These are phyloP conservation scores for Lytechinus pictus DNA, from an alignment of 35 echinoderm and acorn worm species.

Conservation along the genomic window DNA sequence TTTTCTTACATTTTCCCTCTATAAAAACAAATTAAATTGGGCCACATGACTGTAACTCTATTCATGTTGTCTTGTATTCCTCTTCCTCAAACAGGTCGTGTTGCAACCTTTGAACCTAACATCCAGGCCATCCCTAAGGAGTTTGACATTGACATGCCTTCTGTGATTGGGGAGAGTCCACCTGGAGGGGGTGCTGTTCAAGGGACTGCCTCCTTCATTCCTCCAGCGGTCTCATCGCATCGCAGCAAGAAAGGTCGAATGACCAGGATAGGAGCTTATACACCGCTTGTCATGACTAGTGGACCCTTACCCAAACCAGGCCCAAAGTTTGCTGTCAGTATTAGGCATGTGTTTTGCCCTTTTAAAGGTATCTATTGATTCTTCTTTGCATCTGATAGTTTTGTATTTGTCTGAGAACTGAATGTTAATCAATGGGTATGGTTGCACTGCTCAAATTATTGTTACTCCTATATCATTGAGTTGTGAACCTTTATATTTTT, in stretches of 20 bases:
- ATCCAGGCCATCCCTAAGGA: conserved; percentile 95
- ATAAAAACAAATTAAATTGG: too few species aligned
- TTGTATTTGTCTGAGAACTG: neutral
- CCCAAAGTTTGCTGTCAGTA: conserved; percentile 75
- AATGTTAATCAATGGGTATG: too few species aligned
- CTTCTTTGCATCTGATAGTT: neutral
- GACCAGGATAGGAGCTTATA: neutral
- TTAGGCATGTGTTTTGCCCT: conserved; percentile 90
- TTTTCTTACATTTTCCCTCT: too few species aligned
- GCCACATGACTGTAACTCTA: too few species aligned
- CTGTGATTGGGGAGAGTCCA: conserved; percentile 94
- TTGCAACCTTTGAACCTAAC: conserved; percentile 82
- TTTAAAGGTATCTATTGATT: conserved; percentile 65
- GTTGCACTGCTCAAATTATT: too few species aligned
- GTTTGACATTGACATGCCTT: conserved; percentile 97
- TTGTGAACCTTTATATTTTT: too few species aligned
- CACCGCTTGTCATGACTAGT: neutral
- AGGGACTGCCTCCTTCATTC: conserved; percentile 27
- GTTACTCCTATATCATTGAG: too few species aligned
- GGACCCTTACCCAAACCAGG: conserved; percentile 15
- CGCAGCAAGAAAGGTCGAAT: conserved; percentile 2
- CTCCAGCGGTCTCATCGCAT: neutral
- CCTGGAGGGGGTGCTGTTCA: conserved; percentile 41
- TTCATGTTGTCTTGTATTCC: neutral
- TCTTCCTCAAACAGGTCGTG: conserved; percentile 59